phyloP scores from a whole-genome alignment of 2,888 invertebrate genomes.

The Rhogogaster chlorosoma region DNA sequence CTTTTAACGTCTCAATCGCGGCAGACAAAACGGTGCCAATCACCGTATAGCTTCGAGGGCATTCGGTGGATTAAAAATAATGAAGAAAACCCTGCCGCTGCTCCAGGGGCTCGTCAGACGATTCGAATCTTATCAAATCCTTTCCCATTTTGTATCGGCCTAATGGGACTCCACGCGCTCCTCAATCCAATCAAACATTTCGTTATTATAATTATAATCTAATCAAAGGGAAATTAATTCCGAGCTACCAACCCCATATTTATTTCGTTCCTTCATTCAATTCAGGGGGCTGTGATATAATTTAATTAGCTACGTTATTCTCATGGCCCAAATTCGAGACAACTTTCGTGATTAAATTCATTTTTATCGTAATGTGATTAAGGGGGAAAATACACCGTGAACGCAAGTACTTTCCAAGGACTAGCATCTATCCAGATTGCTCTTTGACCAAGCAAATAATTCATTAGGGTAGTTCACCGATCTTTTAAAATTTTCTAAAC shows the following conservation, averaged over 20 bases:
- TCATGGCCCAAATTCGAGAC: not conserved
- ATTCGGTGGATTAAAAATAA: not conserved
- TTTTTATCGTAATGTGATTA: not conserved
- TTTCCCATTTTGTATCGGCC: not conserved
- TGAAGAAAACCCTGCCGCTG: not conserved
- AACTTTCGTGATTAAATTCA: not conserved
- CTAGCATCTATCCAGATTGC: too few species aligned
- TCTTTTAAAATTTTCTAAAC: too few species aligned
- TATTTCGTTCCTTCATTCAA: not conserved
- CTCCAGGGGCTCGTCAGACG: not conserved
- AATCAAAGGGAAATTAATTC: conserved; percentile 15
- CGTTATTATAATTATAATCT: conserved; percentile 21
- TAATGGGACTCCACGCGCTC: not conserved
- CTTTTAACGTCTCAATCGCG: not conserved
- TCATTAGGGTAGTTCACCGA: too few species aligned
- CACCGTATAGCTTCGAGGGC: not conserved
- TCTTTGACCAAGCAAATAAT: too few species aligned
- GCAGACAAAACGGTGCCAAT: not conserved
- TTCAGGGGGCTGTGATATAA: not conserved
- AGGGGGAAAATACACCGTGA: not conserved
- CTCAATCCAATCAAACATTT: not conserved
- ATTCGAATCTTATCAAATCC: conserved; percentile 2
- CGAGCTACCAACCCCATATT: not conserved
- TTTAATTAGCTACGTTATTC: not conserved
- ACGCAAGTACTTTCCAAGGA: too few species aligned